Evolutionary conservation across 2,888 invertebrate genomes (phyloP), one percentile per base, ranked within the genome.

Genomic region (Lithodes maja): DNA sequence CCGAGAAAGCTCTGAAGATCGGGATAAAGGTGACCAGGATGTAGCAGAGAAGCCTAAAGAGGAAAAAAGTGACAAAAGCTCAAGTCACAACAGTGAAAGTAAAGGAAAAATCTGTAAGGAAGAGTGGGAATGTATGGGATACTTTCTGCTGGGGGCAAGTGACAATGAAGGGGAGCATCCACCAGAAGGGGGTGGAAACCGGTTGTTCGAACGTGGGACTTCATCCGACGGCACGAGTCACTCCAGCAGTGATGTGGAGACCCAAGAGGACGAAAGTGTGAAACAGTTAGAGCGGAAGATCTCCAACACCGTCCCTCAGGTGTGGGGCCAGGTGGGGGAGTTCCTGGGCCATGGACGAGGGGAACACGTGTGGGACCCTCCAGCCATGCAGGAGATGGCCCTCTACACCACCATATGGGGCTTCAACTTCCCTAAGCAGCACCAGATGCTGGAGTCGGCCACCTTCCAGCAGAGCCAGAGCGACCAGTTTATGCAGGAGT

Each of bases 111-210:
- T 68, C 33, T 78, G 68, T 52, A 77, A 88, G 75, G 90, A 90
- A 77, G 90, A 90, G 71, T 90, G 90, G 90, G 90, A 90, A 69
- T 90, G 90, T 68, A 87, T 87, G 85, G 90, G 87, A 55, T 85
- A 90, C 52, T 78, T 90, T 17, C 78, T 90, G 17, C 3, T 87
- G 69, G 85, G 71, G 7, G 83, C 78, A 15, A 82, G 61, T 84
- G 81, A 79, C 49, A 78, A 74, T 83, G 89, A 86, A 69, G 83
- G 79, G 3, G 81, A 75, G 9, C 74, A 68, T 53, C 78, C 71
- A 74, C 83, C n/a, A 15, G 81, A 49, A n/a, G 75, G 88, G 15
- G 84, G 84, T 61, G 86, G 86, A 9, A 83, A 49, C 69, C 54
- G 88, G 53, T 78, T 89, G 17, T 89, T 85, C 82, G 88, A 89